A percentile compares a stretch with the other conserved stretches of the same genome.
Evolutionary conservation across 2,797 vertebrate species (phyloP).

Genomic region (Notamacropus eugenii): DNA sequence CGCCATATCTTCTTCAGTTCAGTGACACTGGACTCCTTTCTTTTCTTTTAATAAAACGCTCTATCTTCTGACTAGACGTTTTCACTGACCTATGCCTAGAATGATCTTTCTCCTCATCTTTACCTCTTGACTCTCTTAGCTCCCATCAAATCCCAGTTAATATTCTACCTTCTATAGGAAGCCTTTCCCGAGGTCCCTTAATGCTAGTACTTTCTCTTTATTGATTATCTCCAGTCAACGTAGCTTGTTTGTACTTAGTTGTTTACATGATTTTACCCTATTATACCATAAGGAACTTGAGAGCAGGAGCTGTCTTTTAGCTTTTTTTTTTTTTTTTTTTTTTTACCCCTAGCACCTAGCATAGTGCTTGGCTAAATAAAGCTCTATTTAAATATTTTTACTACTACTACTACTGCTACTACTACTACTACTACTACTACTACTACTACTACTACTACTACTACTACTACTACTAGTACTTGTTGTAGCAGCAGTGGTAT

Average conservation of each 20-base stretch:
- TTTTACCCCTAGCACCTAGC: not conserved
- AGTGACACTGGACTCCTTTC: not conserved
- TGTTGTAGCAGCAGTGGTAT: not conserved
- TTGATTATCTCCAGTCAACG: not conserved
- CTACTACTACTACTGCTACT: too few relatives aligned
- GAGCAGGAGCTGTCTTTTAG: not conserved
- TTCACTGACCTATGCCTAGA: not conserved
- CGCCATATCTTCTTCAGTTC: not conserved
- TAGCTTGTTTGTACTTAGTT: not conserved
- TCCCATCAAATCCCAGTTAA: not conserved
- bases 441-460: too few relatives aligned
- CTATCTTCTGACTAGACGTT: not conserved
- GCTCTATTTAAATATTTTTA: not conserved
- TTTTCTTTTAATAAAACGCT: not conserved
- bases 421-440: too few relatives aligned
- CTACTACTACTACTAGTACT: too few relatives aligned
- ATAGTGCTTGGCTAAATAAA: not conserved
- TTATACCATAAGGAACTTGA: not conserved
- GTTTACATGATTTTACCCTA: not conserved
- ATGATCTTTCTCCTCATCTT: not conserved
- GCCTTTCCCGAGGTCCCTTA: not conserved
- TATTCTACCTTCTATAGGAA: not conserved
- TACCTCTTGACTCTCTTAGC: not conserved
- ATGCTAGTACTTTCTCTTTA: not conserved
- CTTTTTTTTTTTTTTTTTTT: not conserved